Conservation (phyloP, 2,888 invertebrate species). For the Carpatolechia fugitivella region DNA sequence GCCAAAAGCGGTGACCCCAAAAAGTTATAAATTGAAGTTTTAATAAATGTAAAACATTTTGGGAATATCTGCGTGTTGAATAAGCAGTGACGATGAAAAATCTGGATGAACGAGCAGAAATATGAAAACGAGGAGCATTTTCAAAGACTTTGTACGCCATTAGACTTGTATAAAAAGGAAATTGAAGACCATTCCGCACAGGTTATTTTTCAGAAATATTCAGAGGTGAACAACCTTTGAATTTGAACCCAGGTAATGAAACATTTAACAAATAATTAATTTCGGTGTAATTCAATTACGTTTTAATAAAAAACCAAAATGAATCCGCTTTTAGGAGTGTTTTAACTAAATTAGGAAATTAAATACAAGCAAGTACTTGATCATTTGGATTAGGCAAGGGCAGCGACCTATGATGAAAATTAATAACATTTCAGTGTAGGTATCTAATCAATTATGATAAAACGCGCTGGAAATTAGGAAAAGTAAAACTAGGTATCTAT, state of each 20-base stretch:
- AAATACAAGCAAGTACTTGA: too few species aligned
- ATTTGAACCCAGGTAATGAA: background rate
- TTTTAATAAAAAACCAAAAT: background rate
- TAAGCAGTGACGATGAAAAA: background rate
- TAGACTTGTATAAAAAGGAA: background rate
- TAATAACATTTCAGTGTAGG: too few species aligned
- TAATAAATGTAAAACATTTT: conserved; percentile 2
- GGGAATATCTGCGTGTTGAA: conserved; percentile 2
- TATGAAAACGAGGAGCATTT: conserved; percentile 2
- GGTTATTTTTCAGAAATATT: background rate
- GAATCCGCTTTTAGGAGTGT: background rate
- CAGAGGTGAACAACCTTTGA: background rate
- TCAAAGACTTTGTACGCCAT: background rate
- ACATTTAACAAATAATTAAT: too few species aligned
- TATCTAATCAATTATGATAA: too few species aligned
- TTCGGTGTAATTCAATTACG: background rate
- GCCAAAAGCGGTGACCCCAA: background rate
- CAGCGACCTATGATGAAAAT: too few species aligned
- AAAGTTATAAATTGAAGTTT: conserved; percentile 5
- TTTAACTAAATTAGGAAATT: background rate
- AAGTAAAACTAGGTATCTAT: too few species aligned
- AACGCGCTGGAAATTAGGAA: too few species aligned
- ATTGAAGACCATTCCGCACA: background rate
- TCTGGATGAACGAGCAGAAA: background rate
- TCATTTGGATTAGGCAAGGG: too few species aligned